Evolutionary conservation across 2,797 vertebrate species (phyloP).

Genomic region (Tokudaia tokunoshimensis): DNA sequence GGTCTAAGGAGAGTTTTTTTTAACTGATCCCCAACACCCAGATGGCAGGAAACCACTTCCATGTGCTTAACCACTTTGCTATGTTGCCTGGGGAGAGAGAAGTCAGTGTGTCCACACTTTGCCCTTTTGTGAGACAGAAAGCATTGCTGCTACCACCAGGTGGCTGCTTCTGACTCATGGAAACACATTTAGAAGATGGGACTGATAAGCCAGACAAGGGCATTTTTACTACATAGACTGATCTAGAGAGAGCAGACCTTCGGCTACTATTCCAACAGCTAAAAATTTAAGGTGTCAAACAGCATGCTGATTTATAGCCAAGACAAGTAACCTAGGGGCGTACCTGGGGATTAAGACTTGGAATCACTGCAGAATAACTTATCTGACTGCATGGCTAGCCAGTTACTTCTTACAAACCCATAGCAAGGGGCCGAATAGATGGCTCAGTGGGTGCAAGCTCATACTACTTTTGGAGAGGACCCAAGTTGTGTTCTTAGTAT

Average conservation of each 20-base stretch:
- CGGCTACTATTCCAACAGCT: background rate
- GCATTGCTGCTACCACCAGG: too few relatives aligned
- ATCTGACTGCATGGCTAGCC: background rate
- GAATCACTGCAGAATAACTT: slow-evolving; percentile 9
- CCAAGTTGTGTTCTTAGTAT: background rate
- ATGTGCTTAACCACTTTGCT: background rate
- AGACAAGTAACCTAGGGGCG: slow-evolving; percentile 12
- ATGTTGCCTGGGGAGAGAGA: background rate
- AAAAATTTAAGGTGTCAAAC: slow-evolving; percentile 7
- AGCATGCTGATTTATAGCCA: background rate
- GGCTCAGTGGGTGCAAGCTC: background rate
- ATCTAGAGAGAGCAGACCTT: background rate
- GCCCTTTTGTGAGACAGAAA: background rate
- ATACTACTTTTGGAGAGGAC: background rate
- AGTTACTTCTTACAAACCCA: background rate
- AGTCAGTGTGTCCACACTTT: background rate
- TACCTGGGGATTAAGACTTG: background rate
- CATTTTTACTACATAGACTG: background rate
- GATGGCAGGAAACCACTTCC: background rate
- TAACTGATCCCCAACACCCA: background rate
- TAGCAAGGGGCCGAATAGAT: background rate
- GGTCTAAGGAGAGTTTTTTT: background rate
- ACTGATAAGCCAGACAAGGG: slow-evolving; percentile 6
- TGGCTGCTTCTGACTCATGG: background rate
- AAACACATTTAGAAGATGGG: slow-evolving; percentile 16